Percentiles rank a stretch among this genome's conserved stretches.
phyloP scores from a whole-genome alignment of 2,888 invertebrate species.

The Thereva unica region DNA sequence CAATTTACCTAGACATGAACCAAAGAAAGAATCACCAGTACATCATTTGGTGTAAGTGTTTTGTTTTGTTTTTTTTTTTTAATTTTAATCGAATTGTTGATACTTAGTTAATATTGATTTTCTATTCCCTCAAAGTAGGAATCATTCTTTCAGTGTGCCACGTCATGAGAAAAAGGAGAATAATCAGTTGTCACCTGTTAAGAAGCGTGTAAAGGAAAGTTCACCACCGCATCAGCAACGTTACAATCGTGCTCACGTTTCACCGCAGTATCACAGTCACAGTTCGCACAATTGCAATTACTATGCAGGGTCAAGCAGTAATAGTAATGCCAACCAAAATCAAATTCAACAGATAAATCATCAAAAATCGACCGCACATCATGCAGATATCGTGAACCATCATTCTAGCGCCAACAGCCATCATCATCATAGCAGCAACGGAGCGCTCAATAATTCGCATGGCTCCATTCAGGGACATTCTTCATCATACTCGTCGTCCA shows the following conservation, averaged over 20 bases:
- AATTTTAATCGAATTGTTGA: slow-evolving; percentile 41
- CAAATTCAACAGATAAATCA: slow-evolving; percentile 36
- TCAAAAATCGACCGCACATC: slow-evolving; percentile 36
- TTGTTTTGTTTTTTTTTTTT: slow-evolving; percentile 12
- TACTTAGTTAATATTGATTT: slow-evolving; percentile 11
- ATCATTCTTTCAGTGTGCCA: slow-evolving; percentile 58
- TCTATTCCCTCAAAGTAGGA: slow-evolving; percentile 41
- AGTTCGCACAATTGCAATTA: slow-evolving; percentile 55
- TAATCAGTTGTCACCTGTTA: slow-evolving; percentile 92
- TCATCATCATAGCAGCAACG: slow-evolving; percentile 48
- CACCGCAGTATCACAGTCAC: slow-evolving; percentile 57
- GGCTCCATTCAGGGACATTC: slow-evolving; percentile 45
- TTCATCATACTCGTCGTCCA: slow-evolving; percentile 41
- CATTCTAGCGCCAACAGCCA: slow-evolving; percentile 28
- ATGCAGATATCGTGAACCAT: slow-evolving; percentile 38
- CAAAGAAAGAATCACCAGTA: slow-evolving; percentile 63
- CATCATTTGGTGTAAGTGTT: slow-evolving; percentile 58
- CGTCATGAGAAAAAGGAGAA: slow-evolving; percentile 78
- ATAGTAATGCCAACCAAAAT: slow-evolving; percentile 45
- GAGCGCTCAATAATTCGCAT: slow-evolving; percentile 39
- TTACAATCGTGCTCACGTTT: slow-evolving; percentile 57
- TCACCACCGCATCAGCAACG: slow-evolving; percentile 75
- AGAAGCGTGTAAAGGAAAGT: slow-evolving; percentile 95
- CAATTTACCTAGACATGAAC: slow-evolving; percentile 63
- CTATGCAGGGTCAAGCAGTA: slow-evolving; percentile 46